phyloP scores from a whole-genome alignment of 2,113 vertebrate species.

The Oostethus manadensis region DNA sequence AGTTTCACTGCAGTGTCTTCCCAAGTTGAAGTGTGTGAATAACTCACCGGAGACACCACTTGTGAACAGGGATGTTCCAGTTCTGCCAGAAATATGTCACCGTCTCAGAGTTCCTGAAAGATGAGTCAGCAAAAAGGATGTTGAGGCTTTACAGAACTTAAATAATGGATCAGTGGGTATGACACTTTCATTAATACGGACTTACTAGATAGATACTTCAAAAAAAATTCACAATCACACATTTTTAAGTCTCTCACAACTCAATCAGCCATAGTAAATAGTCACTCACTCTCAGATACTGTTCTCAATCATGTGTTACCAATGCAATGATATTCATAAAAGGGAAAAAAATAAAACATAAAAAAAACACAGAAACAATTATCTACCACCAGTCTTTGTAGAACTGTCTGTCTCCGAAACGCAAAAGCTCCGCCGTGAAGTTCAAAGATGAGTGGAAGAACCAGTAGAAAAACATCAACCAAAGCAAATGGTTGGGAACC shows the following conservation, averaged over 20 bases:
- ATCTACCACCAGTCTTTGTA: conserved; percentile 93
- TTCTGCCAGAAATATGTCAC: conserved; percentile 93
- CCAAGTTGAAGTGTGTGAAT: conserved; percentile 27
- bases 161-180: conserved; percentile 20
- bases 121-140: conserved; percentile 20
- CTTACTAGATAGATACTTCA: too few relatives aligned
- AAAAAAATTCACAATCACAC: too few relatives aligned
- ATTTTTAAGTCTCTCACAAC: background rate
- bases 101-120: conserved; percentile 82
- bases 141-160: conserved; percentile 6
- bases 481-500: conserved; percentile 91
- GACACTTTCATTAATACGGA: conserved; percentile 21
- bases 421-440: conserved; percentile 80
- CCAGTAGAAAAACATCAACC: conserved; percentile 93
- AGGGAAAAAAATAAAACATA: background rate
- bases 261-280: background rate
- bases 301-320: background rate
- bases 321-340: background rate
- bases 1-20: conserved; percentile 30
- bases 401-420: conserved; percentile 88
- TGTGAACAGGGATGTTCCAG: conserved; percentile 94
- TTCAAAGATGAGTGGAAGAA: conserved; percentile 91
- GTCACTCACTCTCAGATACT: background rate
- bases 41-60: conserved; percentile 86
- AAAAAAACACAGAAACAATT: conserved; percentile 1